Conservation (phyloP, 2,113 vertebrate genomes). For the Poecile atricapillus region DNA sequence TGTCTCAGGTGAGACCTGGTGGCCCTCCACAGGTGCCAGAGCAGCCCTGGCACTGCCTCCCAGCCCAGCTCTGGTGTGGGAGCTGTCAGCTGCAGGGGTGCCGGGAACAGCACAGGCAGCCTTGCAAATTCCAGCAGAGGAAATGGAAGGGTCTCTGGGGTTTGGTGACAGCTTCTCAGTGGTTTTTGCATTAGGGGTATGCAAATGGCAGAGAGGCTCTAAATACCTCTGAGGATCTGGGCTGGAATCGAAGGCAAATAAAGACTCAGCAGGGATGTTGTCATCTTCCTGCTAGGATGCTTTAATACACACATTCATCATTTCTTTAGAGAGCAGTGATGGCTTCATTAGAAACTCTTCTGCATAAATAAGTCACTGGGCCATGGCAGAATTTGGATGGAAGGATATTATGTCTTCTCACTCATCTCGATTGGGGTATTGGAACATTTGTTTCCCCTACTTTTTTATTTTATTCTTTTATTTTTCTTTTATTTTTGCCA, state of each 20-base stretch:
- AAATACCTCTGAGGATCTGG: not conserved
- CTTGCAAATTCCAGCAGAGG: not conserved
- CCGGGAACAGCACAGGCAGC: not conserved
- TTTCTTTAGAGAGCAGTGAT: conserved; percentile 33
- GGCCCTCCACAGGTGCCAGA: not conserved
- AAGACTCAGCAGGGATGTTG: conserved; percentile 31
- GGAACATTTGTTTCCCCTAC: rapidly evolving
- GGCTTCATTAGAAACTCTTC: conserved; percentile 37
- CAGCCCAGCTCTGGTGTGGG: not conserved
- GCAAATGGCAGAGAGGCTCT: conserved; percentile 23
- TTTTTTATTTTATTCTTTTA: not conserved
- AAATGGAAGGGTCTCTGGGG: not conserved
- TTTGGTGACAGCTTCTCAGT: not conserved
- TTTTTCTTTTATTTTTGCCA: not conserved
- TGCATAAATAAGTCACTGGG: conserved; percentile 6
- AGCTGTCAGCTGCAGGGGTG: not conserved
- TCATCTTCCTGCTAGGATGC: conserved; percentile 18
- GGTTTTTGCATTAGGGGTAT: not conserved
- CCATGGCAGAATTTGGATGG: not conserved
- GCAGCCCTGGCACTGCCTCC: not conserved
- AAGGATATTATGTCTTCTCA: not conserved
- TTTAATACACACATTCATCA: conserved; percentile 37
- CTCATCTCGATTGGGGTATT: not conserved
- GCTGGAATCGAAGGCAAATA: conserved; percentile 15
- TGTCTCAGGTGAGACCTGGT: not conserved